Conservation (phyloP, 1,140 invertebrate species). For the Aricia agestis region DNA sequence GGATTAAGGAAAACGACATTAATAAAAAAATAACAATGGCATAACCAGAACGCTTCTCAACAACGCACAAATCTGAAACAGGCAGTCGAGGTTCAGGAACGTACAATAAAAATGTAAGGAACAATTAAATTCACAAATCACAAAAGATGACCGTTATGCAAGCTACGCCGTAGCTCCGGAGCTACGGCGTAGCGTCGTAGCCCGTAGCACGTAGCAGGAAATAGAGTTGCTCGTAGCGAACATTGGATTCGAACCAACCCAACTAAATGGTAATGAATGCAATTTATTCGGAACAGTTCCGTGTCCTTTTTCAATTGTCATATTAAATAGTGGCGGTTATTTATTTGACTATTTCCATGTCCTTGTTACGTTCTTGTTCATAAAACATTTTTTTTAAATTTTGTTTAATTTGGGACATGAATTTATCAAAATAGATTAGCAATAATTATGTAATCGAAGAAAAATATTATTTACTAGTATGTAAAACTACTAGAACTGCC, state of each 20-base stretch:
- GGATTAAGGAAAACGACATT: too few relatives aligned
- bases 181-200: constrained; percentile 41
- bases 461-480: too few relatives aligned
- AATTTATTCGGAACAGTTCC: constrained; percentile 37
- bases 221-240: constrained; percentile 49
- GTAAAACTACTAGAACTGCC: too few relatives aligned
- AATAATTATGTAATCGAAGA: too few relatives aligned
- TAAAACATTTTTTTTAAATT: too few relatives aligned
- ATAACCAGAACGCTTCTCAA: background rate
- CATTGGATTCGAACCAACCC: constrained; percentile 50
- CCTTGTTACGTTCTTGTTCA: background rate
- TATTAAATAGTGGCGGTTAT: constrained; percentile 12
- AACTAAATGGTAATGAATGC: constrained; percentile 54
- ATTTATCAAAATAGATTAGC: too few relatives aligned
- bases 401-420: too few relatives aligned
- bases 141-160: constrained; percentile 22
- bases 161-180: constrained; percentile 42
- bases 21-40: too few relatives aligned
- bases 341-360: constrained; percentile 1
- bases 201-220: constrained; percentile 59
- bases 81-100: constrained; percentile 2
- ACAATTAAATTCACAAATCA: constrained; percentile 50
- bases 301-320: constrained; percentile 18
- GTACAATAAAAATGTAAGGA: constrained; percentile 35
- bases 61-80: background rate